These are phyloP conservation scores for Cynopterus sphinx DNA, from an alignment of 2,797 vertebrate species.

Conservation along the genomic window DNA sequence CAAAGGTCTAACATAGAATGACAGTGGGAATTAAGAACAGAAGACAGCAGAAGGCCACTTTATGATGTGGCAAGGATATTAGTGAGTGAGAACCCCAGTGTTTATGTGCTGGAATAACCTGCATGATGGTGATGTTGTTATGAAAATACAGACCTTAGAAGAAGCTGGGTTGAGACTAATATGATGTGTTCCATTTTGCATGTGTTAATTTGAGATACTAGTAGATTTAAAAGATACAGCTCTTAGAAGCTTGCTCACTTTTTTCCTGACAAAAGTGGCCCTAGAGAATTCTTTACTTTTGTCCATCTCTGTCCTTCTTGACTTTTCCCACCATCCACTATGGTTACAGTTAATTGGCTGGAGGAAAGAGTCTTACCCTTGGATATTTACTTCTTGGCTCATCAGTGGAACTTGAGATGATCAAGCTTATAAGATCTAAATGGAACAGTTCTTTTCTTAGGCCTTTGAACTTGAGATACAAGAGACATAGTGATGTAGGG, in stretches of 20 bases:
- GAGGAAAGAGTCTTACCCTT: background rate
- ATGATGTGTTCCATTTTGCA: background rate
- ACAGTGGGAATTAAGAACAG: background rate
- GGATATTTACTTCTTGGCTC: background rate
- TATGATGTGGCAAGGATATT: background rate
- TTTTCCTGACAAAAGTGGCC: background rate
- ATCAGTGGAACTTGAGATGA: conserved; percentile 10
- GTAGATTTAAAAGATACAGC: background rate
- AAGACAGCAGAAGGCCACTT: background rate
- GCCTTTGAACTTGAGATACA: background rate
- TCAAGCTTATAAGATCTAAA: background rate
- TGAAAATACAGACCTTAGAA: background rate
- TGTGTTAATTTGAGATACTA: background rate
- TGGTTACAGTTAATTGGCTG: conserved; percentile 20
- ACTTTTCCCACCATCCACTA: background rate
- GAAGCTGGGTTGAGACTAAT: background rate
- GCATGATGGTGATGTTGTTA: background rate
- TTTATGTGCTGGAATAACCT: background rate
- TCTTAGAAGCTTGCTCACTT: conserved; percentile 15
- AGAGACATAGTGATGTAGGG: background rate
- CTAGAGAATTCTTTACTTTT: background rate
- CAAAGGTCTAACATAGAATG: background rate
- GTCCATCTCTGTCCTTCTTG: background rate
- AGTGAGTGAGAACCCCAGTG: background rate
- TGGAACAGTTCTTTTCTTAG: background rate